Base-by-base conservation (phyloP, 1,140 invertebrate genomes). In the Drosophila parabipectinata region DNA sequence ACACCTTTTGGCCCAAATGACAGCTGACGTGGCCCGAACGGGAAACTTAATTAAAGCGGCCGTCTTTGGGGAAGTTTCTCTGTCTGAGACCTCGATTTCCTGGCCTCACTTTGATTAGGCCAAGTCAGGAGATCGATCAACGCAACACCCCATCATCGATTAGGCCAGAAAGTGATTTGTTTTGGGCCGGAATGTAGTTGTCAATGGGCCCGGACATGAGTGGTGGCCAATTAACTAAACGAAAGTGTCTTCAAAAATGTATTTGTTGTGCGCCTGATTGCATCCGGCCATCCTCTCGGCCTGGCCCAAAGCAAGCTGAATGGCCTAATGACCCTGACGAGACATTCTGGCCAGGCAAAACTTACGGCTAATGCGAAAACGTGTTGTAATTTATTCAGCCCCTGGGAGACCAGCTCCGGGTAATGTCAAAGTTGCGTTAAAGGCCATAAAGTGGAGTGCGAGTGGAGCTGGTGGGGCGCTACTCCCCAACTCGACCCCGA, bases 31-130 rank as follows among this genome's bases (percentile, higher is more conserved):
- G 55, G 53, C 50, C 54, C 52, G 41, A 34, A 63, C 62, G 55
- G 66, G 66, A 57, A 79, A 83, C 63, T 83, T 79, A 79, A 82
- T 82, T 82, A 83, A 83, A 58, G 69, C 1, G 41, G 4, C 18
- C 8, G 32, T 18, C 24, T 41, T 21, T 21, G n/a, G 4, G 24
- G 21, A 44, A 44, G 14, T 45, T 45, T 7, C 21, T 45, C 18
- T 18, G 41, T 45, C 41, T 45, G 14, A 4, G 14, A 15, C 15
- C 44, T 10, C 7, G 44, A 24, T 9, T 47, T 47, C 15, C 44
- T 18, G 10, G 15, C 15, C 7, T 12, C 9, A 2, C 44, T 21
- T 18, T 45, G 44, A 15, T 45, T 45, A 18, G n/a, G n/a, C 39
- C 39, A 15, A 15, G 6, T 44, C 41, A 12, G 9, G 34, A 24